phyloP scores from a whole-genome alignment of 37 sponge, comb jelly and placozoan species.

The Amphimedon queenslandica region DNA sequence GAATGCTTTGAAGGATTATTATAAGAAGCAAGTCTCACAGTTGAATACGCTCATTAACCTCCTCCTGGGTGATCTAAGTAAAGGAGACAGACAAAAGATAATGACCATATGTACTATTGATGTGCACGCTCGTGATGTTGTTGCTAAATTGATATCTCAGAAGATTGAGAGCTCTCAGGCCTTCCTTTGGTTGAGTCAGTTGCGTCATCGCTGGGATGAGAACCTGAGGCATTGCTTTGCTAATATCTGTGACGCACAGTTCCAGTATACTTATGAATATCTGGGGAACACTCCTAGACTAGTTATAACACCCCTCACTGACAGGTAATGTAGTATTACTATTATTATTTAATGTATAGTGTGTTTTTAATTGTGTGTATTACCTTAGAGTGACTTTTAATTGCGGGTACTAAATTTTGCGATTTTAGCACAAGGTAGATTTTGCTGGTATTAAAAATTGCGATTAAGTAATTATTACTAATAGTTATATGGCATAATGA shows the following conservation, averaged over 20 bases:
- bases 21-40: constrained; percentile 96
- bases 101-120: constrained; percentile 99
- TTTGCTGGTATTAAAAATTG: too few relatives aligned
- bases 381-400: too few relatives aligned
- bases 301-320: constrained; percentile 98
- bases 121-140: constrained; percentile 97
- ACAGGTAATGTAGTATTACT: constrained; percentile 47
- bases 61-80: constrained; percentile 86
- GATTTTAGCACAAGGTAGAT: too few relatives aligned
- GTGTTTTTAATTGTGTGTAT: too few relatives aligned
- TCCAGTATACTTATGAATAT: constrained; percentile 96
- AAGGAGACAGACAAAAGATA: constrained; percentile 93
- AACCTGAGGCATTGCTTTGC: constrained; percentile 92
- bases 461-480: too few relatives aligned
- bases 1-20: constrained; percentile 96
- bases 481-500: too few relatives aligned
- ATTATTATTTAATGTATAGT: too few relatives aligned
- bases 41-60: constrained; percentile 86
- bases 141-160: constrained; percentile 88
- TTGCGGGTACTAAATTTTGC: too few relatives aligned
- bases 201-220: constrained; percentile 93
- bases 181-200: constrained; percentile 92
- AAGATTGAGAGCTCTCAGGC: constrained; percentile 97
- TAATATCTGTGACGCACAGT: constrained; percentile 97
- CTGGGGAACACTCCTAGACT: constrained; percentile 95